Percentiles rank a stretch among this genome's conserved stretches.
phyloP scores from a whole-genome alignment of 2,888 invertebrate species.

The Hydroisotoma schaefferi region DNA sequence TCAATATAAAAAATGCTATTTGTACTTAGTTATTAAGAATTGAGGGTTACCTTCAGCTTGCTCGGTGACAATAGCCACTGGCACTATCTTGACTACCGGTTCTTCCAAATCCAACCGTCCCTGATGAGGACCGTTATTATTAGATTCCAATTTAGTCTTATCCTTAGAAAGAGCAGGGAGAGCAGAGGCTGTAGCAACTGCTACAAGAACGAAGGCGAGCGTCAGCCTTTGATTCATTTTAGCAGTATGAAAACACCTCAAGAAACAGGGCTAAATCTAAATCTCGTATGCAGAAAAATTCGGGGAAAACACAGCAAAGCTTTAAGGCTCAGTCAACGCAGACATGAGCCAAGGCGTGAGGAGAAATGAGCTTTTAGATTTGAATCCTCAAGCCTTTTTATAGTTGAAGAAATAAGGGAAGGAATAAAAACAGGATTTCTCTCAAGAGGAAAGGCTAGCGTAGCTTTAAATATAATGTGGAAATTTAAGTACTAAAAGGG shows the following conservation, averaged over 20 bases:
- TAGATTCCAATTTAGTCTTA: constrained; percentile 4
- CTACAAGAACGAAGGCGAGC: constrained; percentile 26
- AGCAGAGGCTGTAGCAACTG: constrained; percentile 24
- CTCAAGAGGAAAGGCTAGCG: not conserved
- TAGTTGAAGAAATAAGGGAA: not conserved
- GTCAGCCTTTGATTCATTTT: constrained; percentile 29
- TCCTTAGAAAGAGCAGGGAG: constrained; percentile 15
- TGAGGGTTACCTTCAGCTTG: not conserved
- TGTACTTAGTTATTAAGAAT: too few species aligned
- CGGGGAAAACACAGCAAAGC: constrained; percentile 4
- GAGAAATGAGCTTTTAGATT: constrained; percentile 15
- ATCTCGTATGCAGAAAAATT: not conserved
- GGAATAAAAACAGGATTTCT: constrained; percentile 19
- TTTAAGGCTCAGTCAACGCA: constrained; percentile 16
- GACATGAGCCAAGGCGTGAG: constrained; percentile 11
- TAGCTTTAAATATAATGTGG: not conserved
- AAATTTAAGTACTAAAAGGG: constrained; percentile 11
- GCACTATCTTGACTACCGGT: constrained; percentile 8
- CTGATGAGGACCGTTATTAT: not conserved
- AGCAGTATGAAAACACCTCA: not conserved
- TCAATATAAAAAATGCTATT: too few species aligned
- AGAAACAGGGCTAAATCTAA: not conserved
- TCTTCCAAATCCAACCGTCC: constrained; percentile 3
- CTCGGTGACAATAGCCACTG: constrained; percentile 3
- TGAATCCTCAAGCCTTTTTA: constrained; percentile 11